Evolutionary conservation across 2,113 vertebrate species (phyloP), one percentile per base, ranked within the genome.

Genomic region (Notothenia coriiceps): DNA sequence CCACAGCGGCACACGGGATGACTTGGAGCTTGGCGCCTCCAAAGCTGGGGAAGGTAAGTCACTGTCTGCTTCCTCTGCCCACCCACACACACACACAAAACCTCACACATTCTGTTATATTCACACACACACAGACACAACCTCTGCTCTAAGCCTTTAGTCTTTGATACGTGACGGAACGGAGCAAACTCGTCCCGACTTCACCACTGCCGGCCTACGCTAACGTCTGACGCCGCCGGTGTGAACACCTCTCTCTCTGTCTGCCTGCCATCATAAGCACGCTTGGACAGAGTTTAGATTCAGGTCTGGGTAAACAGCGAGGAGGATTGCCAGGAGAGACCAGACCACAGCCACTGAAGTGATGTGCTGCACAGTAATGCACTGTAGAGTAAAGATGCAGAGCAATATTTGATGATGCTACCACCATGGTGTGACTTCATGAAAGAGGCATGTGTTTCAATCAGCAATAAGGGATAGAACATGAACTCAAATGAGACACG

Each of bases 21-120:
- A 98, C 88, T 96, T 96, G 57, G 97, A 98, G 73, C 95, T 99
- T 70, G 96, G 96, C 59, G 96, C 97, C 56, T 96, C 96, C 33
- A 98, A 97, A 95, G 92, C 90, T 5, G 97, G 96, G 79, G 98
- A 99, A 96, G 97, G 98, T 99, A 96, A 94, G 93, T 86, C 60
- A 25, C 49, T 68, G 50, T 55, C 50, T 60, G 12, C 60, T 67
- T 25, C 61, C 51, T 46, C 44, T 73, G 25, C 54, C 71, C 79
- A 84, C 61, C 43, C 76, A 80, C 72, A 78, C 66, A 43, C 35
- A 67, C 20, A 65, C 35, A 67, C 20, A 65, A 62, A 61, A 66
- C 72, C 64, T 74, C 79, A 61, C 57, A 69, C 69, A 65, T 68
- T 75, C 76, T 63, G 55, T 72, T 62, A 56, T 25, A 64, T 50